Evolutionary conservation across 2,888 invertebrate genomes (phyloP).

Genomic region (Lamellibrachia satsuma): DNA sequence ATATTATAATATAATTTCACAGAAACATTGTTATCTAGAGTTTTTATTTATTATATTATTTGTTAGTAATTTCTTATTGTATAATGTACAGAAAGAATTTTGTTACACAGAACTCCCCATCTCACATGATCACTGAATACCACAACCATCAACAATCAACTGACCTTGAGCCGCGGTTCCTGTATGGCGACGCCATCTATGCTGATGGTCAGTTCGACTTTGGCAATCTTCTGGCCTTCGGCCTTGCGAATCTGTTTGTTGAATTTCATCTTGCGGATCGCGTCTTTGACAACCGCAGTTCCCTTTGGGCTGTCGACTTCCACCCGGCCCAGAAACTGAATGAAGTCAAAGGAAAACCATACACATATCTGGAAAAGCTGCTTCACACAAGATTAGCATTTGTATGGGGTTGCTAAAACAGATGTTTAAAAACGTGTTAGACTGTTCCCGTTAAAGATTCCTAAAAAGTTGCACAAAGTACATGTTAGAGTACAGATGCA

Average conservation of each 20-base stretch:
- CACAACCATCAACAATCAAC: neutral
- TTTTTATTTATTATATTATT: too few relatives aligned
- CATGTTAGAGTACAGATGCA: too few relatives aligned
- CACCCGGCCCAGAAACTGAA: conserved; percentile 77
- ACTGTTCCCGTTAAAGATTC: too few relatives aligned
- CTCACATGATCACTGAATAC: neutral
- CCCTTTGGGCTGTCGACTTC: conserved; percentile 97
- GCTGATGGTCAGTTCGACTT: conserved; percentile 90
- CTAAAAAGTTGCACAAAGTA: too few relatives aligned
- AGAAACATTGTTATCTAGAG: too few relatives aligned
- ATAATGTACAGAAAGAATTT: neutral
- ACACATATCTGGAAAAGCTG: conserved; percentile 19
- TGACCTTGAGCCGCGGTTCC: conserved; percentile 74
- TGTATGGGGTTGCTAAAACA: neutral
- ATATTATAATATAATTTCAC: too few relatives aligned
- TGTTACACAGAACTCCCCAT: neutral
- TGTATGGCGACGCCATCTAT: conserved; percentile 95
- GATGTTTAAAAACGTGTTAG: neutral
- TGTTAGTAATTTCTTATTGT: too few relatives aligned
- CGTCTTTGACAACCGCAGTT: conserved; percentile 96
- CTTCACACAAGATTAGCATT: neutral
- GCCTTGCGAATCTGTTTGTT: conserved; percentile 82
- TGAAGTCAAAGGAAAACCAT: neutral
- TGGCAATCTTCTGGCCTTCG: conserved; percentile 84
- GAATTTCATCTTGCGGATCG: conserved; percentile 94